Evolutionary conservation across 2,113 vertebrate species (phyloP).

Genomic region (Protobothrops mucrosquamatus): DNA sequence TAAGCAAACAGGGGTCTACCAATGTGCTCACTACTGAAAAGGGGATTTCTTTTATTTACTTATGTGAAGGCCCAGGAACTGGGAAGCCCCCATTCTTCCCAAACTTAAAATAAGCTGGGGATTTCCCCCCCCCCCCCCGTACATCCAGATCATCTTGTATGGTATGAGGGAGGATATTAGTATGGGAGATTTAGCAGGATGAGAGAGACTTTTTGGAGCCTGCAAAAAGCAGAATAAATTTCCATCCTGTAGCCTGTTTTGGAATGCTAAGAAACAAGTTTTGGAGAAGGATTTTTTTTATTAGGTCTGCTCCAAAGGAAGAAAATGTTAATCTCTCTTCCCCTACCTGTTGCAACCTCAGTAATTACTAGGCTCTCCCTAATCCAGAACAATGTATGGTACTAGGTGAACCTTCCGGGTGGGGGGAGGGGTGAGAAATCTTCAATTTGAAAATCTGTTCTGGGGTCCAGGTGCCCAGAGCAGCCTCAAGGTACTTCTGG

Average conservation of each 20-base stretch:
- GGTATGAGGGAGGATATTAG: neutral
- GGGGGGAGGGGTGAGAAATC: neutral
- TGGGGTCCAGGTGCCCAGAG: neutral
- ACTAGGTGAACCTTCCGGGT: neutral
- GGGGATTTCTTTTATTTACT: neutral
- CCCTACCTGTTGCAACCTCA: neutral
- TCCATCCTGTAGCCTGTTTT: too few species aligned
- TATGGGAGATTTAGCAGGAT: neutral
- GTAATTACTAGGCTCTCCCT: neutral
- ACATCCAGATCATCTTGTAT: neutral
- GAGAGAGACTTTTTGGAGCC: neutral
- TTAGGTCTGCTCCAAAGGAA: neutral
- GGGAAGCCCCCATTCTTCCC: neutral
- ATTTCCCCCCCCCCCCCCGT: fast-evolving
- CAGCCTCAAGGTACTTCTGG: neutral
- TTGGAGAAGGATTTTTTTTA: neutral
- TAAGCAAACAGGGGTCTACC: neutral
- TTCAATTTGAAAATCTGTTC: neutral
- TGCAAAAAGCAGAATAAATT: neutral
- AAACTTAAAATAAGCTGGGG: neutral
- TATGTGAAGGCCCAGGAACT: neutral
- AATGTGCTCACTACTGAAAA: neutral
- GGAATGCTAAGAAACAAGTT: neutral
- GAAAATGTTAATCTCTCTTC: neutral
- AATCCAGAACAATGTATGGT: neutral